Conservation (phyloP, 2,797 vertebrate genomes). For the Brachyalestes nurse region DNA sequence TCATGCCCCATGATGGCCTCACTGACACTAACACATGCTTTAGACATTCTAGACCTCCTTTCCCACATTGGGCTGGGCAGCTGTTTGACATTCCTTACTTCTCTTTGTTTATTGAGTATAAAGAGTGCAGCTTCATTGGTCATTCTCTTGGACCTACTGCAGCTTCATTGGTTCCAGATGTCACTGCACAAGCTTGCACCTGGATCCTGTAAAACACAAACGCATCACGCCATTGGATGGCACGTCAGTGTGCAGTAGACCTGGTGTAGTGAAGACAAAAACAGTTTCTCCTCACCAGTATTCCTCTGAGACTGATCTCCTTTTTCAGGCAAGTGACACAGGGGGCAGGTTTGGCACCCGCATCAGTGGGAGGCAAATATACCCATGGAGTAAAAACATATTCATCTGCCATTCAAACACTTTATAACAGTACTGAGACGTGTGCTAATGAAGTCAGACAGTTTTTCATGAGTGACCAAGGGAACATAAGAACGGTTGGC, state of each 20-base stretch:
- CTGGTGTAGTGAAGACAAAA: neutral
- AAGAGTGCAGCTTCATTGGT: neutral
- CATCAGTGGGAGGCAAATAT: neutral
- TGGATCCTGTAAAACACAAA: slow-evolving; percentile 7
- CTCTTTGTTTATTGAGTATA: slow-evolving; percentile 5
- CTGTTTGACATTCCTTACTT: neutral
- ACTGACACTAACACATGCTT: neutral
- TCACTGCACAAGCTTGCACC: slow-evolving; percentile 7
- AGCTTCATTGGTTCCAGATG: slow-evolving; percentile 9
- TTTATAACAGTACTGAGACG: neutral
- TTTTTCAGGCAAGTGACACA: neutral
- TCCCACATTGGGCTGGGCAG: neutral
- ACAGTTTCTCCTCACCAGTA: neutral
- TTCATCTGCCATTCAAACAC: neutral
- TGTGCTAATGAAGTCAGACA: neutral
- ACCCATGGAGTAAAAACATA: neutral
- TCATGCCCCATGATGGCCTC: neutral
- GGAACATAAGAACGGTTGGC: neutral
- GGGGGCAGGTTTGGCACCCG: neutral
- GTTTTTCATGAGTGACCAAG: neutral
- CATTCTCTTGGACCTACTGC: neutral
- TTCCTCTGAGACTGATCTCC: neutral
- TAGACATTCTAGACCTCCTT: neutral
- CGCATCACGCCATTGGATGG: neutral
- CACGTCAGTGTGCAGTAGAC: neutral